Conservation (phyloP, 2,797 vertebrate genomes). For the Cichlasoma orientale region DNA sequence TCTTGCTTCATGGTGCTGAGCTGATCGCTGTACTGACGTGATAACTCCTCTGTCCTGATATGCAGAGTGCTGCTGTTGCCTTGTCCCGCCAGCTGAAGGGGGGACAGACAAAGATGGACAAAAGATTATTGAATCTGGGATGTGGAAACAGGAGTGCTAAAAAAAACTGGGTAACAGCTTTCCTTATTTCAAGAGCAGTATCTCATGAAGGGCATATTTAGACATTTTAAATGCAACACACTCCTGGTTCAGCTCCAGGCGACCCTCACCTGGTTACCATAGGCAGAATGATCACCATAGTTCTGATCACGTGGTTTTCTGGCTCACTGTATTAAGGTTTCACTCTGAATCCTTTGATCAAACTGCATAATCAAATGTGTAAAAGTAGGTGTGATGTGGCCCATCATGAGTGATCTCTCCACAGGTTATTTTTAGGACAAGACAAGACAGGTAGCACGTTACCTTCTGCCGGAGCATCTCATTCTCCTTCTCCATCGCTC, state of each 20-base stretch:
- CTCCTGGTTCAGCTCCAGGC: too few species aligned
- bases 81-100: constrained; percentile 79
- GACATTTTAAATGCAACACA: too few species aligned
- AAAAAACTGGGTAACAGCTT: background rate
- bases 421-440: too few species aligned
- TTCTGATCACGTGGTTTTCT: too few species aligned
- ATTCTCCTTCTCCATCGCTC: constrained; percentile 89
- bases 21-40: constrained; percentile 89
- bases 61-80: constrained; percentile 80
- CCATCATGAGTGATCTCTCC: too few species aligned
- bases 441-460: too few species aligned
- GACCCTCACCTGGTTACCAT: too few species aligned
- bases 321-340: too few species aligned
- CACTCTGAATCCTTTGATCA: too few species aligned
- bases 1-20: constrained; percentile 83
- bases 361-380: too few species aligned
- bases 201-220: background rate
- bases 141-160: background rate
- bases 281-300: background rate
- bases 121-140: background rate
- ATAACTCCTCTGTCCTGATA: constrained; percentile 87
- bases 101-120: background rate
- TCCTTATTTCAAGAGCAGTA: background rate
- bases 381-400: too few species aligned
- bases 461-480: constrained; percentile 90